Evolutionary conservation across 2,888 invertebrate genomes (phyloP).

Genomic region (Amiota communis): DNA sequence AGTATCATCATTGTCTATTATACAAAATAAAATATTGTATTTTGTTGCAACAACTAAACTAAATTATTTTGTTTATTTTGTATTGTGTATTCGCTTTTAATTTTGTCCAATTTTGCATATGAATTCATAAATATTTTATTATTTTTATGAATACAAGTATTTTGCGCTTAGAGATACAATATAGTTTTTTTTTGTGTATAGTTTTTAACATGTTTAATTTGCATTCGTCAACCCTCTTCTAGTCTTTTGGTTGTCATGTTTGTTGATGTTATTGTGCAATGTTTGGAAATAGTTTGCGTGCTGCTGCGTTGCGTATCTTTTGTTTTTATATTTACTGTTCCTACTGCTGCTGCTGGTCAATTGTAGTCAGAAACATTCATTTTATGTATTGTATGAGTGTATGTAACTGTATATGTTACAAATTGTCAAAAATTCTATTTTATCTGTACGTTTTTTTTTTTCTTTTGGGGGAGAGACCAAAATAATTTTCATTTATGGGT

Average conservation of each 20-base stretch:
- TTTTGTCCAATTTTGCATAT: constrained; percentile 44
- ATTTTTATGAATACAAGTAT: background rate
- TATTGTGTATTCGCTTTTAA: constrained; percentile 30
- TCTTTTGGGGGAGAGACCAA: constrained; percentile 44
- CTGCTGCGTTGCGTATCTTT: constrained; percentile 25
- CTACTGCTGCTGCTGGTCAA: no score
- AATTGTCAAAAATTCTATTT: no score
- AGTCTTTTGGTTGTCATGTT: constrained; percentile 39
- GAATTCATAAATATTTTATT: background rate
- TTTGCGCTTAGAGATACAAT: background rate
- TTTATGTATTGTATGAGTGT: no score
- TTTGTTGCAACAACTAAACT: constrained; percentile 48
- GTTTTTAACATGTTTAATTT: constrained; percentile 2
- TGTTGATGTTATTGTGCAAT: constrained; percentile 57
- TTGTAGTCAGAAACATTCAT: no score
- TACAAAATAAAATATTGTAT: constrained; percentile 28
- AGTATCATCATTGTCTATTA: no score
- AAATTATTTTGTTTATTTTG: no score
- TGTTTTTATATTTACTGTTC: constrained; percentile 16
- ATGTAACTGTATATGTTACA: no score
- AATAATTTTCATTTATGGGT: constrained; percentile 23
- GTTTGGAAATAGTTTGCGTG: constrained; percentile 64
- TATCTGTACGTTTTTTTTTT: constrained; percentile 27
- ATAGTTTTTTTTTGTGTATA: constrained; percentile 8
- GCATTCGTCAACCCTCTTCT: background rate